phyloP scores from a whole-genome alignment of 2,797 vertebrate genomes.

The Urophycis tenuis region DNA sequence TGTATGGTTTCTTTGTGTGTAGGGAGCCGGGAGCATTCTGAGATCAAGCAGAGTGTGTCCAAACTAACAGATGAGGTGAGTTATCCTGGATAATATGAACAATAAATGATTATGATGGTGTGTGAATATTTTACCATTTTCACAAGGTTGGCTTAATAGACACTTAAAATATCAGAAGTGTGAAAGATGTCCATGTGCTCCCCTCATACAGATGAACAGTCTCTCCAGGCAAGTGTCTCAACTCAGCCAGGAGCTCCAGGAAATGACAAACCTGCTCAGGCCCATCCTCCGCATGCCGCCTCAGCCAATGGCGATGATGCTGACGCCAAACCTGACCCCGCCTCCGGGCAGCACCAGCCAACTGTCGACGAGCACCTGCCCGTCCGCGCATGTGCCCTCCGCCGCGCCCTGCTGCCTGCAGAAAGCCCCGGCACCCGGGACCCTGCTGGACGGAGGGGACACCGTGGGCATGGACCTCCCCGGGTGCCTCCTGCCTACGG shows the following conservation, averaged over 20 bases:
- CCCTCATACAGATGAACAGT: constrained; percentile 64
- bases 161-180: background rate
- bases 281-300: constrained; percentile 66
- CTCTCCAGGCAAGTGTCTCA: constrained; percentile 74
- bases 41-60: constrained; percentile 62
- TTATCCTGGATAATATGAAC: background rate
- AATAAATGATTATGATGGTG: background rate
- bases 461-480: constrained; percentile 51
- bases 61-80: constrained; percentile 64
- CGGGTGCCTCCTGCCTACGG: constrained; percentile 65
- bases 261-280: constrained; percentile 72
- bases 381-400: constrained; percentile 20
- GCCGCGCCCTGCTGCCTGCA: constrained; percentile 55
- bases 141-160: too few relatives aligned
- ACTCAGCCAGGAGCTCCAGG: constrained; percentile 76
- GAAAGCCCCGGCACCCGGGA: constrained; percentile 39
- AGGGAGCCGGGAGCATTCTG: constrained; percentile 54
- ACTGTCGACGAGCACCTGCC: constrained; percentile 39
- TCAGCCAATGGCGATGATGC: constrained; percentile 53
- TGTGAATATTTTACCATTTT: background rate
- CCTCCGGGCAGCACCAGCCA: constrained; percentile 52
- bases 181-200: background rate
- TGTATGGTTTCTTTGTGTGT: background rate
- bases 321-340: constrained; percentile 56
- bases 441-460: constrained; percentile 65